These are phyloP conservation scores for Telmatherina bonti DNA, from an alignment of 2,797 vertebrate genomes.

Conservation along the genomic window DNA sequence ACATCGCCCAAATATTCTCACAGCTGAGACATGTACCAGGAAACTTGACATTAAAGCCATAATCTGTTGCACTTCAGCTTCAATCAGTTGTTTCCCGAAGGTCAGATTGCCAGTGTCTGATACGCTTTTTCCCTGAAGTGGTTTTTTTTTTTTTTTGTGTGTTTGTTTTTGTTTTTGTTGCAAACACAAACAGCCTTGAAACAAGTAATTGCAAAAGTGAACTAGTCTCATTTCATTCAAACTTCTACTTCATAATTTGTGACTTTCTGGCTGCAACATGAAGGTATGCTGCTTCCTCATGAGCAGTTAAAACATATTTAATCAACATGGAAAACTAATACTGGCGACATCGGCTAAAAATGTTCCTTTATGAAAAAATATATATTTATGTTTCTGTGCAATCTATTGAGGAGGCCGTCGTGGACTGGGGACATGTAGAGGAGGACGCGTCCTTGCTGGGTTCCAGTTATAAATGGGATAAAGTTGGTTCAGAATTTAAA, in stretches of 20 bases:
- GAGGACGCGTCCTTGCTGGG: too few relatives aligned
- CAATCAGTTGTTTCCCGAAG: conserved; percentile 43
- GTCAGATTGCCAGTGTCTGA: conserved; percentile 44
- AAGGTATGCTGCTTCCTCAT: not conserved
- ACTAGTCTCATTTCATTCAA: not conserved
- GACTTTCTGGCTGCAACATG: conserved; percentile 7
- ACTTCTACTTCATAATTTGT: not conserved
- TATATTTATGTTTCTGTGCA: too few relatives aligned
- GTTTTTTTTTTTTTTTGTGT: not conserved
- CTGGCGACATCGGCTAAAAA: too few relatives aligned
- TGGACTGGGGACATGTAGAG: too few relatives aligned
- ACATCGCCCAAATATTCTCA: not conserved
- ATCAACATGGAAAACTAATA: too few relatives aligned
- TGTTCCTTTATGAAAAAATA: too few relatives aligned
- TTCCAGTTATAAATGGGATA: too few relatives aligned
- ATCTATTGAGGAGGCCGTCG: too few relatives aligned
- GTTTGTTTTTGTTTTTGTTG: too few relatives aligned
- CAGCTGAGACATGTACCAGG: conserved; percentile 24
- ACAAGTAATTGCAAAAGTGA: conserved; percentile 1
- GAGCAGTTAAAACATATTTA: not conserved
- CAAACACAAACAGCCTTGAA: not conserved
- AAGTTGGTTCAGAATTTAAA: too few relatives aligned
- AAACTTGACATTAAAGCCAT: conserved; percentile 32
- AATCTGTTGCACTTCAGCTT: conserved; percentile 33
- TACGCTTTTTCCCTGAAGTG: conserved; percentile 32